phyloP scores from a whole-genome alignment of 1,140 invertebrate species.

The Cephus cinctus region DNA sequence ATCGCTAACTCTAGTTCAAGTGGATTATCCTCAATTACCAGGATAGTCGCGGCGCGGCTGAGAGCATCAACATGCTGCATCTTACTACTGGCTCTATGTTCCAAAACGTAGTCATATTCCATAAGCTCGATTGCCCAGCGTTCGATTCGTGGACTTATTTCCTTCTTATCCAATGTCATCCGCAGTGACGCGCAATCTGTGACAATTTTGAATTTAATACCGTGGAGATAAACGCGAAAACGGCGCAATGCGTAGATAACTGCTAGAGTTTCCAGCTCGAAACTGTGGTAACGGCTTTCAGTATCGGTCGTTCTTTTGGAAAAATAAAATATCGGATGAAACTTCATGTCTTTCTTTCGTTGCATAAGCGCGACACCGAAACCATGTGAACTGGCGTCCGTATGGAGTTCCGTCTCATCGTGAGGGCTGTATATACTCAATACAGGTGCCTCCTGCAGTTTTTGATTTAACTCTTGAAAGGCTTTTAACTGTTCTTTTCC shows the following conservation, averaged over 20 bases:
- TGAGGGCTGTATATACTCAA: slow-evolving; percentile 15
- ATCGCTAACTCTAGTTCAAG: slow-evolving; percentile 17
- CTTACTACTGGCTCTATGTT: slow-evolving; percentile 17
- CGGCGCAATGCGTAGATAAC: slow-evolving; percentile 43
- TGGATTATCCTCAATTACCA: slow-evolving; percentile 20
- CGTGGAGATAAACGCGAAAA: slow-evolving; percentile 25
- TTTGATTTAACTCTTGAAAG: slow-evolving; percentile 8
- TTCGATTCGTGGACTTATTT: slow-evolving; percentile 17
- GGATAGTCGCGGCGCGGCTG: slow-evolving; percentile 25
- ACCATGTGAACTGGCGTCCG: slow-evolving; percentile 25
- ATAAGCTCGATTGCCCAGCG: slow-evolving; percentile 23
- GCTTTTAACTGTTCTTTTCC: slow-evolving; percentile 1
- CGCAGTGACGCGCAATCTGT: slow-evolving; percentile 18
- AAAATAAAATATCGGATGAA: slow-evolving; percentile 13
- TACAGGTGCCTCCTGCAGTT: slow-evolving; percentile 10
- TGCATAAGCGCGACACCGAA: slow-evolving; percentile 27
- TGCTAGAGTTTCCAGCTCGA: slow-evolving; percentile 47
- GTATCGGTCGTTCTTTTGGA: slow-evolving; percentile 24
- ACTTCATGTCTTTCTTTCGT: slow-evolving; percentile 2
- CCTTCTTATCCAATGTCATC: slow-evolving; percentile 14
- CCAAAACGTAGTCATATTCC: slow-evolving; percentile 22
- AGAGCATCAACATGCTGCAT: slow-evolving; percentile 28
- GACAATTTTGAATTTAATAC: slow-evolving; percentile 20
- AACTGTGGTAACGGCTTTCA: slow-evolving; percentile 38
- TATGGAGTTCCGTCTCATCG: slow-evolving; percentile 26